Evolutionary conservation across 2,113 vertebrate species (phyloP).

Genomic region (Podarcis cretensis): DNA sequence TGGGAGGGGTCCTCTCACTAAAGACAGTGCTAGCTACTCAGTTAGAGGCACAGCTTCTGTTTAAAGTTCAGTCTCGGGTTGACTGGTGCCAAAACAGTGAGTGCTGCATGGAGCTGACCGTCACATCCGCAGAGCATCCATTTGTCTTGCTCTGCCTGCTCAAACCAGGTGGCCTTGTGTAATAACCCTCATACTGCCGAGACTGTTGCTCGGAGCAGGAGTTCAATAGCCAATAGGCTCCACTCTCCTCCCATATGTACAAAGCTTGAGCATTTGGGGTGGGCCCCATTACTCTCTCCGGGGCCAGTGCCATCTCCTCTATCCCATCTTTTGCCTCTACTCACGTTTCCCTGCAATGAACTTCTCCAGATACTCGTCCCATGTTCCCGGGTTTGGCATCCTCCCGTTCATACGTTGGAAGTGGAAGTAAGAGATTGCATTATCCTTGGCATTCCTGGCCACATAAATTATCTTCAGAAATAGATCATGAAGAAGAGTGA

Average conservation of each 20-base stretch:
- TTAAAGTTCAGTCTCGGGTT: too few species aligned
- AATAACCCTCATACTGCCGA: too few species aligned
- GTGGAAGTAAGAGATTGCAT: slow-evolving; percentile 23
- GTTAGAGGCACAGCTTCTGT: too few species aligned
- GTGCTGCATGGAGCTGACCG: background rate
- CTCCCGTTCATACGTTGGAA: slow-evolving; percentile 69
- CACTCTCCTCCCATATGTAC: too few species aligned
- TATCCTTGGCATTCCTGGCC: slow-evolving; percentile 44
- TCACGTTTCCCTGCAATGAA: slow-evolving; percentile 66
- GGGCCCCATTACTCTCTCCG: too few species aligned
- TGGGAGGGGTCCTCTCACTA: too few species aligned
- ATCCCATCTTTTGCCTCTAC: background rate
- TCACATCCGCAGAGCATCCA: background rate
- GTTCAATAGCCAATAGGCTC: too few species aligned
- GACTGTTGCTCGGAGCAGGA: too few species aligned
- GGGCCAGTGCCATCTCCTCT: background rate
- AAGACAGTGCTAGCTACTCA: too few species aligned
- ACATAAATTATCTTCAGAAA: slow-evolving; percentile 72
- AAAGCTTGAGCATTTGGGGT: too few species aligned
- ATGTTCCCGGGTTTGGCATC: slow-evolving; percentile 41
- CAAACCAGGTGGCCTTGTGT: too few species aligned
- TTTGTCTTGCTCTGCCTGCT: too few species aligned
- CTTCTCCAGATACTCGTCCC: background rate
- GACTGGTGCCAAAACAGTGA: background rate
- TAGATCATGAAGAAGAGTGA: background rate